phyloP scores from a whole-genome alignment of 2,113 vertebrate species.

The Bungarus multicinctus region DNA sequence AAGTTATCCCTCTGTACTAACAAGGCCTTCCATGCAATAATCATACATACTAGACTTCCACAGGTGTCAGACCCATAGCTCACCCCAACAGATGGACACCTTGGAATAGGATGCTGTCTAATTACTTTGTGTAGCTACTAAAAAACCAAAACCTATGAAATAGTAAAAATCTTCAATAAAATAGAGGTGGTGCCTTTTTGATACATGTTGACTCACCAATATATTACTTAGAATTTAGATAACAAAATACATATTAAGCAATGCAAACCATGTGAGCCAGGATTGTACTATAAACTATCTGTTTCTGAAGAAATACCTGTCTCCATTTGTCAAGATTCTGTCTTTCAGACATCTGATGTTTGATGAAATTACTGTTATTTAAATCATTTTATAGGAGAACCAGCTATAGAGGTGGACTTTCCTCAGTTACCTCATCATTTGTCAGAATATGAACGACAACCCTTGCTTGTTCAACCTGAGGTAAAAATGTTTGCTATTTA shows the following conservation, averaged over 20 bases:
- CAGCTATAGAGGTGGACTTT: slow-evolving; percentile 51
- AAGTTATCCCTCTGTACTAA: not conserved
- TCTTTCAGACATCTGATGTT: not conserved
- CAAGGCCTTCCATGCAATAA: not conserved
- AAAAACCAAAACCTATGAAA: not conserved
- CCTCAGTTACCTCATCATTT: slow-evolving; percentile 70
- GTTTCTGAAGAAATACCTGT: not conserved
- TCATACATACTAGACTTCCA: not conserved
- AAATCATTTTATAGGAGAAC: slow-evolving; percentile 62
- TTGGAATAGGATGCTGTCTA: not conserved
- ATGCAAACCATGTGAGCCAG: not conserved
- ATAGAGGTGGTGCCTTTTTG: not conserved
- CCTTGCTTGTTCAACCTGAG: slow-evolving; percentile 76
- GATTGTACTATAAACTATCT: not conserved
- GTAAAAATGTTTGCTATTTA: slow-evolving; percentile 43
- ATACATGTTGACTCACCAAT: not conserved
- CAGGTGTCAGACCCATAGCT: not conserved
- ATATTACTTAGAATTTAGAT: not conserved
- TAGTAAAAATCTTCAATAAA: not conserved
- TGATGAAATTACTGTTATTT: not conserved
- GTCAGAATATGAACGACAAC: slow-evolving; percentile 64
- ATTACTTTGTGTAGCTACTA: not conserved
- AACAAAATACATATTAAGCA: not conserved
- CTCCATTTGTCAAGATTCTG: not conserved
- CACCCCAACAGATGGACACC: not conserved